Base-by-base conservation (phyloP, 2,113 vertebrate species). In the Phylloscopus whistleri region DNA sequence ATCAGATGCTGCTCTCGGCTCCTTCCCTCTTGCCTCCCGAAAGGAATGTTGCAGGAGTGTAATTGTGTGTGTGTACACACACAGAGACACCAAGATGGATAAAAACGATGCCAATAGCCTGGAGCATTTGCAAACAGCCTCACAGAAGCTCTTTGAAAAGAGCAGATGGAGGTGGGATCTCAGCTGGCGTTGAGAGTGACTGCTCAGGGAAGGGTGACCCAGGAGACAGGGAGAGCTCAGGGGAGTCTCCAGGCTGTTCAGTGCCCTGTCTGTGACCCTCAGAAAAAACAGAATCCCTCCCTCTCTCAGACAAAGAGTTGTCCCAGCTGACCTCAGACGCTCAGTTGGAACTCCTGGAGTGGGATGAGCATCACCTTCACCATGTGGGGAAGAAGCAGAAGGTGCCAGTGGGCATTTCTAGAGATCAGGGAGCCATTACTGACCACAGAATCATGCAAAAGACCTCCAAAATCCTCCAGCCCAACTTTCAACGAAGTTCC, bases 21-120 rank as follows among this genome's bases (percentile, higher is more conserved):
- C 90, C 60, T 87, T 94, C 83, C 89, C 81, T 12, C 64, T 33
- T 39, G n/a, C 84, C 90, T 94, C 80, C 70, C 73, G 10, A 80
- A 35, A 96, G 92, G 43, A 90, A 37, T 1, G 14, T 1, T 62
- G 64, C 74, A 59, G 92, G 73, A 44, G 60, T 12, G 60, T 63
- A 80, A 86, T 26, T 84, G 79, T 77, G 75, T 43, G 70, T 51
- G 72, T 55, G 20, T 26, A 9, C 66, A 31, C 12, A 31, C 12
- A 56, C 3, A 33, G 0, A 68, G 3, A 41, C 23, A 78, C 72
- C 1, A 8, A 41, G 9, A 41, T 5, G 90, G 44, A 53, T 33
- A 11, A 89, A 77, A 92, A 58, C 85, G 33, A 13, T 82, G 95
- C 89, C 90, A 96, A 86, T 70, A 97, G 96, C 94, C 94, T 87